A percentile compares a stretch with the other conserved stretches of the same genome.
Evolutionary conservation across 2,888 invertebrate genomes (phyloP).

Genomic region (Pomacea canaliculata): DNA sequence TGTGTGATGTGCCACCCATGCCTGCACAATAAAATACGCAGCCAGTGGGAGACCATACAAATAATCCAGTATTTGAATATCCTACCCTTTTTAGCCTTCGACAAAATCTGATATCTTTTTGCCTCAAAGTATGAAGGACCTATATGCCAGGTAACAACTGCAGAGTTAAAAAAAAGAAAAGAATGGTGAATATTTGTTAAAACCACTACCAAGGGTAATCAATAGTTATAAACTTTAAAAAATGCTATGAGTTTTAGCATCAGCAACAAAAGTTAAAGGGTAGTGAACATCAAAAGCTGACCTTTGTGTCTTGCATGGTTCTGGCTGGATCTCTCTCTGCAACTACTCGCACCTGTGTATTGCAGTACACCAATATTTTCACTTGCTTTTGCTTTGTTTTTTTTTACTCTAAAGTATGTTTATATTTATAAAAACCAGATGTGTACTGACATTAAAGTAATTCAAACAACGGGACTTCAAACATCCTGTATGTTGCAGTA

Average conservation of each 20-base stretch:
- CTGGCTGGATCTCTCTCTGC: conserved; percentile 65
- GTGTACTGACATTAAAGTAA: too few species aligned
- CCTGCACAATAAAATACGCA: conserved; percentile 11
- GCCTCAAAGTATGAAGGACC: not conserved
- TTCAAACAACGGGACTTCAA: too few species aligned
- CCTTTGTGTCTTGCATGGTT: conserved; percentile 61
- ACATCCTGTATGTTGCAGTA: too few species aligned
- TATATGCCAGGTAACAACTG: too few species aligned
- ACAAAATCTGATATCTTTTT: not conserved
- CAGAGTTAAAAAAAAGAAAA: too few species aligned
- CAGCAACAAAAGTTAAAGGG: too few species aligned
- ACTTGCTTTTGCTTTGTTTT: too few species aligned
- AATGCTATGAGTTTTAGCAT: too few species aligned
- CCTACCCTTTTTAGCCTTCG: not conserved
- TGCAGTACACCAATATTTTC: not conserved
- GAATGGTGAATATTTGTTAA: not conserved
- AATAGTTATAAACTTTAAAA: too few species aligned
- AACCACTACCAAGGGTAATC: not conserved
- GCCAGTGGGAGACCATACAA: not conserved
- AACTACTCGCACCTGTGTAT: conserved; percentile 61
- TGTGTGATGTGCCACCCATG: conserved; percentile 30
- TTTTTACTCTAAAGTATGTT: too few species aligned
- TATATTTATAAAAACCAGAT: too few species aligned
- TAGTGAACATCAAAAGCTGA: conserved; percentile 25
- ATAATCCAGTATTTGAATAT: too few species aligned